A percentile compares a stretch with the other conserved stretches of the same genome.
Conservation (phyloP, 23 tunicate species). For the Trididemnum nubilum region DNA sequence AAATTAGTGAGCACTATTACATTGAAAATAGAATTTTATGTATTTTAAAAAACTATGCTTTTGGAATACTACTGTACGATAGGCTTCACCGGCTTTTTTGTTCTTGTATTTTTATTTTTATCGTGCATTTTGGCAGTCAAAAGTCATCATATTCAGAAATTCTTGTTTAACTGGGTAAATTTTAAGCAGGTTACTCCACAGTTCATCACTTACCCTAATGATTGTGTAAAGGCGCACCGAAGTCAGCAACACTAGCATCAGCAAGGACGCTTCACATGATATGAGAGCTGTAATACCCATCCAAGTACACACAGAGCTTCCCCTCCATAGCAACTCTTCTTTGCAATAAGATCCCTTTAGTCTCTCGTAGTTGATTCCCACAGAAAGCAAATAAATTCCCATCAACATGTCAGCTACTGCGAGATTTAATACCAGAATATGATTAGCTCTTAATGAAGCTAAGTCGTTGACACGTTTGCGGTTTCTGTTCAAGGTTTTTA, state of each 20-base stretch:
- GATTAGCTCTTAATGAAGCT: constrained; percentile 42
- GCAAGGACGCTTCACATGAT: constrained; percentile 32
- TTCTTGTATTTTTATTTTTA: too few species aligned
- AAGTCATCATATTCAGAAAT: too few species aligned
- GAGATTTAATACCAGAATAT: constrained; percentile 24
- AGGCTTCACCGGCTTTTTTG: too few species aligned
- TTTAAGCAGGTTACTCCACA: too few species aligned
- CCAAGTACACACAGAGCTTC: constrained; percentile 37
- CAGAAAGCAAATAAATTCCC: constrained; percentile 34
- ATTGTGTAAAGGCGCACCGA: constrained; percentile 27
- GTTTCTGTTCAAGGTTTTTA: neutral
- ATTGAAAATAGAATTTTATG: too few species aligned
- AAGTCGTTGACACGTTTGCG: neutral
- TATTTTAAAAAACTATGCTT: too few species aligned
- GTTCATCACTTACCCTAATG: constrained; percentile 15
- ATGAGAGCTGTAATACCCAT: constrained; percentile 27
- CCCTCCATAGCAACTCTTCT: constrained; percentile 29
- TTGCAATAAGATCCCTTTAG: constrained; percentile 34
- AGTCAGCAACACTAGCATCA: constrained; percentile 16
- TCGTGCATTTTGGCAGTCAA: too few species aligned
- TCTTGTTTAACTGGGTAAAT: too few species aligned
- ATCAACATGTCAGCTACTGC: constrained; percentile 30
- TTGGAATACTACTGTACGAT: too few species aligned
- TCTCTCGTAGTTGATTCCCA: constrained; percentile 34
- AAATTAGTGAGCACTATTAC: too few species aligned